A percentile compares a stretch with the other conserved stretches of the same genome.
These are phyloP conservation scores for Ursus arctos DNA, from an alignment of 2,113 vertebrate genomes.

Conservation along the genomic window DNA sequence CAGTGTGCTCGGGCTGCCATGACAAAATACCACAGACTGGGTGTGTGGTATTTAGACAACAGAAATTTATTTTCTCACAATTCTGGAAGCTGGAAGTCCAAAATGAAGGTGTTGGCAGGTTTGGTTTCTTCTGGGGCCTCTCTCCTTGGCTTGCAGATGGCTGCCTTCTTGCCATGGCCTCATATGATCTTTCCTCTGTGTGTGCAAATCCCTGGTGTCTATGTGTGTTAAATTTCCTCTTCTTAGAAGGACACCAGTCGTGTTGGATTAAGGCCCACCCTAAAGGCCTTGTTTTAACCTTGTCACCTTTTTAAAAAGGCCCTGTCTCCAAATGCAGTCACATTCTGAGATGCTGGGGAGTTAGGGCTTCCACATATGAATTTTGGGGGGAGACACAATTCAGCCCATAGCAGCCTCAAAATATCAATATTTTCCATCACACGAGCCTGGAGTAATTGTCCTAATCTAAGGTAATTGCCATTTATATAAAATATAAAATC, in stretches of 20 bases:
- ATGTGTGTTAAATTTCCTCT: background rate
- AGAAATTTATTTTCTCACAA: background rate
- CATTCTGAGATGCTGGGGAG: background rate
- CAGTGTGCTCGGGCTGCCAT: background rate
- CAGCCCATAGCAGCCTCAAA: background rate
- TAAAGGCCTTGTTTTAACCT: background rate
- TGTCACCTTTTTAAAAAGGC: slow-evolving; percentile 14
- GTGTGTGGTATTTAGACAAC: background rate
- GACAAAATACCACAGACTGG: background rate
- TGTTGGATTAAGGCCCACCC: background rate
- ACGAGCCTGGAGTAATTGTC: background rate
- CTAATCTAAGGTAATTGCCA: background rate
- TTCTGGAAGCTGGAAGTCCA: background rate
- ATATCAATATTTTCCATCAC: background rate
- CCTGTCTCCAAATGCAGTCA: background rate
- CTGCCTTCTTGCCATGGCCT: background rate
- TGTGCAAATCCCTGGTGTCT: background rate
- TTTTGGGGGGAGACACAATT: background rate
- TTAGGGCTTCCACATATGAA: background rate
- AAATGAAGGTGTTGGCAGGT: background rate
- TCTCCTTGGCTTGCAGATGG: background rate
- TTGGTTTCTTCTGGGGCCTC: background rate
- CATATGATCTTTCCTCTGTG: background rate
- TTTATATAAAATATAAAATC: slow-evolving; percentile 31
- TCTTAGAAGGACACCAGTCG: background rate